Evolutionary conservation across 2,888 invertebrate species (phyloP).

Genomic region (Holacanthella duospinosa): DNA sequence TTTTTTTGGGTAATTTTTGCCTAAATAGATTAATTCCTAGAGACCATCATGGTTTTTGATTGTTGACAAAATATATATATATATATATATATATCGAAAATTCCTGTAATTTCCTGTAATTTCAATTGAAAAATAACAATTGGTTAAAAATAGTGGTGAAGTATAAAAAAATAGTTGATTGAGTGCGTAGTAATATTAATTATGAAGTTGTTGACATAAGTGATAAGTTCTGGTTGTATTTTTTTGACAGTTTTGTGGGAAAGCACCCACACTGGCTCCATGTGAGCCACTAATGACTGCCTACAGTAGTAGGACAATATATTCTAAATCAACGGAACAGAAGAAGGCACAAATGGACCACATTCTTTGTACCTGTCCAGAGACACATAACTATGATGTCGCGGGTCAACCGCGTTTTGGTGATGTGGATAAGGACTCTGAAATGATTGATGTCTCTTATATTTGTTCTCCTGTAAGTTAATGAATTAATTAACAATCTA

Average conservation of each 20-base stretch:
- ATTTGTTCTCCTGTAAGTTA: conserved; percentile 33
- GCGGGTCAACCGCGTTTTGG: conserved; percentile 32
- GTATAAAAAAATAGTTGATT: too few species aligned
- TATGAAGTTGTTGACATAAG: neutral
- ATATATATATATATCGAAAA: too few species aligned
- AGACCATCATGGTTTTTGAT: too few species aligned
- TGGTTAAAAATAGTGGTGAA: too few species aligned
- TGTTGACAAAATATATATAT: too few species aligned
- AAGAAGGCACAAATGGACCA: conserved; percentile 29
- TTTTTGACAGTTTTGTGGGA: conserved; percentile 30
- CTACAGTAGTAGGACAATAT: conserved; percentile 34
- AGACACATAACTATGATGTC: conserved; percentile 32
- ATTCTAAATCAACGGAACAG: conserved; percentile 34
- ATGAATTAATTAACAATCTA: neutral
- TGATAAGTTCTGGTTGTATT: neutral
- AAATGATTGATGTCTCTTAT: conserved; percentile 34
- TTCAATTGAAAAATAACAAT: too few species aligned
- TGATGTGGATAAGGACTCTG: conserved; percentile 30
- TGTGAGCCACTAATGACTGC: conserved; percentile 30
- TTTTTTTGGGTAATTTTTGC: too few species aligned
- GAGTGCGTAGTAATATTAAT: too few species aligned
- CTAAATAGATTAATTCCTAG: too few species aligned
- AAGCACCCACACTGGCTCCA: conserved; percentile 21
- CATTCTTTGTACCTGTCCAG: conserved; percentile 37
- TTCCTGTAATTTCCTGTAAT: too few species aligned